These are phyloP conservation scores for Drosophila kohkoa DNA, from an alignment of 1,140 invertebrate species.

Conservation along the genomic window DNA sequence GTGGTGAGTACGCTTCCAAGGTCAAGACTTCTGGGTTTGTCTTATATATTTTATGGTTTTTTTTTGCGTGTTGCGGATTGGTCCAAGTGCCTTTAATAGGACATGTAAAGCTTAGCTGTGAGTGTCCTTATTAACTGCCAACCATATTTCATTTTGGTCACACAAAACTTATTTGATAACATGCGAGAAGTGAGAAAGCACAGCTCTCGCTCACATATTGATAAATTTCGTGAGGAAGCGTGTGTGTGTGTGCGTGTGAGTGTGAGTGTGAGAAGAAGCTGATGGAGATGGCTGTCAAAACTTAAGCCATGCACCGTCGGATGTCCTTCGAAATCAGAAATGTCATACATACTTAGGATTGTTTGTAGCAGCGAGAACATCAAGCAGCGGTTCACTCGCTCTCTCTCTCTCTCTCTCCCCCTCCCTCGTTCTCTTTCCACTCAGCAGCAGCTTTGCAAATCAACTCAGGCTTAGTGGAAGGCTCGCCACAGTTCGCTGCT, in stretches of 20 bases:
- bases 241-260: conserved; percentile 25
- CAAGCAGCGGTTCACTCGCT: conserved; percentile 57
- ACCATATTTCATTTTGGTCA: conserved; percentile 67
- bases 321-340: conserved; percentile 74
- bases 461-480: conserved; percentile 66
- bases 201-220: conserved; percentile 47
- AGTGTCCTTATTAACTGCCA: conserved; percentile 69
- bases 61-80: background rate
- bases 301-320: conserved; percentile 35
- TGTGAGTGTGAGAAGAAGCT: background rate
- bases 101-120: conserved; percentile 54
- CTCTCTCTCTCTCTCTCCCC: background rate
- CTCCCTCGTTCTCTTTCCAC: no score
- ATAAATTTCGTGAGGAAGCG: conserved; percentile 66
- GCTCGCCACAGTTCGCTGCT: conserved; percentile 52
- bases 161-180: conserved; percentile 26
- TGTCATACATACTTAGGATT: conserved; percentile 56
- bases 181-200: conserved; percentile 1
- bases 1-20: conserved; percentile 12
- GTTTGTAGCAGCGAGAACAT: conserved; percentile 45
- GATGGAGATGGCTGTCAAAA: conserved; percentile 43
- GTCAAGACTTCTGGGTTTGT: conserved; percentile 13
- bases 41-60: background rate
- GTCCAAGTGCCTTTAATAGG: conserved; percentile 59
- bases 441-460: conserved; percentile 67